Conservation (phyloP, 2,797 vertebrate species). For the Enteromius viviparus region DNA sequence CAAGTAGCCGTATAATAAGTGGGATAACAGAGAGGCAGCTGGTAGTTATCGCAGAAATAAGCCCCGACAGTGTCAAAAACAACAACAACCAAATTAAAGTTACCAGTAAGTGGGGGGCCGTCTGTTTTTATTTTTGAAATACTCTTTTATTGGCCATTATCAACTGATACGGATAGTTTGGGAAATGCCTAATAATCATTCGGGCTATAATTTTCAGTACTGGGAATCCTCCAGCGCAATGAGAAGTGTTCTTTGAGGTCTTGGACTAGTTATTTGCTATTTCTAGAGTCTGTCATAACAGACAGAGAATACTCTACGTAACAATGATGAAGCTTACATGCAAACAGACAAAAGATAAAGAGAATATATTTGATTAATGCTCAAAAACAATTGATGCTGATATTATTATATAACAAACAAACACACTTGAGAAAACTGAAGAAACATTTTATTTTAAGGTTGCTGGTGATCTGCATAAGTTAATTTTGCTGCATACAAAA, state of each 20-base stretch:
- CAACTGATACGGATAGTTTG: no score
- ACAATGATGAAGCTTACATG: background rate
- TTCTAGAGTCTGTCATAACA: background rate
- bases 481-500: background rate
- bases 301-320: background rate
- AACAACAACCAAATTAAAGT: no score
- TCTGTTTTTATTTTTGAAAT: no score
- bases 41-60: no score
- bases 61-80: no score
- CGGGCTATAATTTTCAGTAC: background rate
- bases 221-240: background rate
- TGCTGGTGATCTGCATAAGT: conserved; percentile 6
- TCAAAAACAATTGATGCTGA: background rate
- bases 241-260: conserved; percentile 1
- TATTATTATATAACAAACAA: background rate
- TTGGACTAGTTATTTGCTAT: conserved; percentile 14
- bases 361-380: background rate
- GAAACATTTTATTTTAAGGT: conserved; percentile 26
- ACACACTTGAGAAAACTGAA: background rate
- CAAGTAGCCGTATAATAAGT: no score
- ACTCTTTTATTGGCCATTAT: no score
- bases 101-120: no score
- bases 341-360: background rate
- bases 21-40: no score
- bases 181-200: no score